Conservation (phyloP, 2,888 invertebrate genomes). For the Priapulus caudatus region DNA sequence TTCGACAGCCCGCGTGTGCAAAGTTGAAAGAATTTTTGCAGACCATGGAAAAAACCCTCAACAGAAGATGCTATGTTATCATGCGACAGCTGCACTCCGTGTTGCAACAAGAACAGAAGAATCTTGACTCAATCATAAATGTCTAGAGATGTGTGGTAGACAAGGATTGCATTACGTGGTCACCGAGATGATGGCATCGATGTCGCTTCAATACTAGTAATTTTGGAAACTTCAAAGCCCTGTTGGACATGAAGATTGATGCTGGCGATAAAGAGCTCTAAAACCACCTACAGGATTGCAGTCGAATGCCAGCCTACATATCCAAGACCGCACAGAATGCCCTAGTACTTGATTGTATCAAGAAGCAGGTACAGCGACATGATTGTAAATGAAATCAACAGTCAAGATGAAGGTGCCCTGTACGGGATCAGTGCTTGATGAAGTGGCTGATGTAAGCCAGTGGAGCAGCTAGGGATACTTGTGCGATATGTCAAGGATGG, state of each 20-base stretch:
- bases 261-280: not conserved
- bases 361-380: not conserved
- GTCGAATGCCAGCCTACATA: not conserved
- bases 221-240: not conserved
- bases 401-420: not conserved
- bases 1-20: too few relatives aligned
- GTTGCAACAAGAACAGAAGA: too few relatives aligned
- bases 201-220: not conserved
- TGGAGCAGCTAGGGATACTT: conserved; percentile 1
- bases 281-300: not conserved
- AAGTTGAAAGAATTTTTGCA: too few relatives aligned
- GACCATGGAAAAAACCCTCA: too few relatives aligned
- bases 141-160: too few relatives aligned
- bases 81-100: too few relatives aligned
- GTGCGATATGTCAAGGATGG: not conserved
- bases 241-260: not conserved
- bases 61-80: too few relatives aligned
- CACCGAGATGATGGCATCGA: too few relatives aligned
- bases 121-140: too few relatives aligned
- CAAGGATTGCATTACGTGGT: not conserved
- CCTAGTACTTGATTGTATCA: not conserved
- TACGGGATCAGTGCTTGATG: not conserved
- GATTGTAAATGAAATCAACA: not conserved
- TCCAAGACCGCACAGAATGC: not conserved
- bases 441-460: not conserved